These are phyloP conservation scores for Marmota flaviventris DNA, from an alignment of 2,113 vertebrate genomes.

Conservation along the genomic window DNA sequence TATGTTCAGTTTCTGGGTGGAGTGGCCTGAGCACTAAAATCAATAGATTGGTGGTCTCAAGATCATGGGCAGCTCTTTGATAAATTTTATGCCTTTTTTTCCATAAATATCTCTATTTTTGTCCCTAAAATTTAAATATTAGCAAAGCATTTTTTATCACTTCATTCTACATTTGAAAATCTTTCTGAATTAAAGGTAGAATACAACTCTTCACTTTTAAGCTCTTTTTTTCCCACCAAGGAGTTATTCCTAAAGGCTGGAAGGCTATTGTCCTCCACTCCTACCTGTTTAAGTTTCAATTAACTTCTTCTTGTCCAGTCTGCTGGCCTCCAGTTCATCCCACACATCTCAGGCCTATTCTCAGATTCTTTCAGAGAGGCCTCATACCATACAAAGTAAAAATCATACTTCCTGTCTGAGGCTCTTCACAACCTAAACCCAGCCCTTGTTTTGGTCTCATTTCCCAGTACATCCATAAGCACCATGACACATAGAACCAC, in stretches of 20 bases:
- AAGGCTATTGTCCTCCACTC: neutral
- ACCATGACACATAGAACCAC: neutral
- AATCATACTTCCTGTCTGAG: neutral
- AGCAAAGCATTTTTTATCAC: neutral
- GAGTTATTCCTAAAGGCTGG: neutral
- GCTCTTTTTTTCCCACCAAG: neutral
- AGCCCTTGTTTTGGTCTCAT: neutral
- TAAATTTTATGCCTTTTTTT: neutral
- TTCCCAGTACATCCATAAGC: neutral
- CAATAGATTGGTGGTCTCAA: neutral
- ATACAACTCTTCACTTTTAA: neutral
- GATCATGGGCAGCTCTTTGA: neutral
- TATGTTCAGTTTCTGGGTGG: neutral
- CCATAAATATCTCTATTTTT: neutral
- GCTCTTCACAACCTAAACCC: neutral
- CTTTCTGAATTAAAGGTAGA: neutral
- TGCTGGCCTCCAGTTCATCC: neutral
- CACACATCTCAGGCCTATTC: neutral
- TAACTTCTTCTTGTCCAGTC: neutral
- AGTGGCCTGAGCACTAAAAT: neutral
- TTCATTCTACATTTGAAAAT: neutral
- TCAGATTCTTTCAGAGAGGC: neutral
- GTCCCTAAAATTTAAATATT: neutral
- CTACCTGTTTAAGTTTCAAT: neutral
- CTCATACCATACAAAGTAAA: neutral